phyloP scores from a whole-genome alignment of 1,140 invertebrate genomes.

The Lerema accius region DNA sequence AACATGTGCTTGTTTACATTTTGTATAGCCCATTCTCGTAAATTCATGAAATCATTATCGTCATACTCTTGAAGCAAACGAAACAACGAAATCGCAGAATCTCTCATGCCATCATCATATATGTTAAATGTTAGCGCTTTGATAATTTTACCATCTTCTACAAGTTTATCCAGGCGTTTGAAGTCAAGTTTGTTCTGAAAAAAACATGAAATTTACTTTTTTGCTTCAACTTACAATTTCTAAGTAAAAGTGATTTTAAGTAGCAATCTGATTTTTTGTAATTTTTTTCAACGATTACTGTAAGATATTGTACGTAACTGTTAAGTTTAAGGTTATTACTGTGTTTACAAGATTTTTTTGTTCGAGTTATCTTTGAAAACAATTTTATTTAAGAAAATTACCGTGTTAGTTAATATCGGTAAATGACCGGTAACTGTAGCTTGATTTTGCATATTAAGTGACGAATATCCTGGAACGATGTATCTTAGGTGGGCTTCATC shows the following conservation, averaged over 20 bases:
- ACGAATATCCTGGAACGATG: conserved; percentile 52
- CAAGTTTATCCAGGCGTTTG: conserved; percentile 45
- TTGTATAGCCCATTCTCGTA: conserved; percentile 47
- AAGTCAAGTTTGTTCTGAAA: conserved; percentile 62
- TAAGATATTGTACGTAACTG: too few species aligned
- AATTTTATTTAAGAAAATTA: too few species aligned
- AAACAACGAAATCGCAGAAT: conserved; percentile 61
- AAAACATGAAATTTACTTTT: too few species aligned
- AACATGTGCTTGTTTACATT: conserved; percentile 63
- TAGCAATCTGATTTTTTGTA: too few species aligned
- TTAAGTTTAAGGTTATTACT: too few species aligned
- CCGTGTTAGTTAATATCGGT: conserved; percentile 46
- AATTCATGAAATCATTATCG: conserved; percentile 43
- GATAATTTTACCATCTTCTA: conserved; percentile 54
- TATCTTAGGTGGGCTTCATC: conserved; percentile 50
- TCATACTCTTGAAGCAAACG: conserved; percentile 48
- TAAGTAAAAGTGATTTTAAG: too few species aligned
- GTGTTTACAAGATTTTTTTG: too few species aligned
- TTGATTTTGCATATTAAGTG: conserved; percentile 45
- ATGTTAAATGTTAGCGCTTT: conserved; percentile 69
- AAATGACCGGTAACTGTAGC: conserved; percentile 35
- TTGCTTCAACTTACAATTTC: too few species aligned
- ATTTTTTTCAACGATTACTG: too few species aligned
- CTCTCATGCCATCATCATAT: conserved; percentile 67
- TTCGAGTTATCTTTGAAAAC: too few species aligned